Conservation (phyloP, 2,113 vertebrate genomes). For the Oncorhynchus mykiss region DNA sequence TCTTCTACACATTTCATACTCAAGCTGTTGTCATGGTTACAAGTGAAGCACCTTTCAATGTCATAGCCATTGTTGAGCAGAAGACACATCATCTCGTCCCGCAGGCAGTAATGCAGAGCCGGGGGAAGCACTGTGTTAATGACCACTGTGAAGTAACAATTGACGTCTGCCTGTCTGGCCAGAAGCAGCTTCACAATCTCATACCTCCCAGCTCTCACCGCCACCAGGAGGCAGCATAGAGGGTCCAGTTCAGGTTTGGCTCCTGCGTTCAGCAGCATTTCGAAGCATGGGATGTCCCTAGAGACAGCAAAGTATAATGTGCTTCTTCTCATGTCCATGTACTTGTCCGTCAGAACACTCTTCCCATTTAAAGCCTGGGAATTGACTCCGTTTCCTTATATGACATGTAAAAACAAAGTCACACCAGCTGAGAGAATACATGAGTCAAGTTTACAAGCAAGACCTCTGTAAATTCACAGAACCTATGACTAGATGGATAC, state of each 20-base stretch:
- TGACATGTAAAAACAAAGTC: background rate
- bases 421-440: background rate
- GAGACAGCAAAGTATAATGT: constrained; percentile 82
- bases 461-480: background rate
- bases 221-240: constrained; percentile 84
- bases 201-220: constrained; percentile 78
- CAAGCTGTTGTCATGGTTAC: constrained; percentile 23
- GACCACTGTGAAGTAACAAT: constrained; percentile 83
- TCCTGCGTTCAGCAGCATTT: constrained; percentile 76
- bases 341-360: constrained; percentile 80
- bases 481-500: no score
- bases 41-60: constrained; percentile 62
- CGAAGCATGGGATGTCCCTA: constrained; percentile 77
- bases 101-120: constrained; percentile 85
- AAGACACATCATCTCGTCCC: constrained; percentile 82
- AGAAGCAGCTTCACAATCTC: constrained; percentile 83
- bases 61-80: constrained; percentile 82
- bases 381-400: constrained; percentile 79
- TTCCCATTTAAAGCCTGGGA: constrained; percentile 79
- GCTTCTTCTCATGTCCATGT: constrained; percentile 76
- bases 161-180: constrained; percentile 78
- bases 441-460: background rate
- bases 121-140: constrained; percentile 84
- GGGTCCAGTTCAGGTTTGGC: constrained; percentile 83
- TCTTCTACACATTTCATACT: background rate